Evolutionary conservation across 2,888 invertebrate genomes (phyloP).

Genomic region (Epinotia demarniana): DNA sequence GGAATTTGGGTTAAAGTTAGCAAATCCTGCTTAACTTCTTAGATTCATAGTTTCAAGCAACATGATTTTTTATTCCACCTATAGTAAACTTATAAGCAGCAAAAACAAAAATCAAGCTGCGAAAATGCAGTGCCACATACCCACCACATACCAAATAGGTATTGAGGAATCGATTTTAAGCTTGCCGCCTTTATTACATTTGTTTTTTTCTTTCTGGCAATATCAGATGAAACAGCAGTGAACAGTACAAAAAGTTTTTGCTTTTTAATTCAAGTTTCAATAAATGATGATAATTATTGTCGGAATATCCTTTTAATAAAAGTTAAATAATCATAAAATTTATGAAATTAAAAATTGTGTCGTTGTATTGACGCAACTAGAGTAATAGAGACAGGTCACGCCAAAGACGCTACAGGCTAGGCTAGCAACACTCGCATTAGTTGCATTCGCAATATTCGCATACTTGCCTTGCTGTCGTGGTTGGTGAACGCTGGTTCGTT

Average conservation of each 20-base stretch:
- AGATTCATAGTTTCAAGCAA: no score
- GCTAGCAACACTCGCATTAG: slow-evolving; percentile 23
- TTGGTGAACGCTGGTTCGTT: slow-evolving; percentile 16
- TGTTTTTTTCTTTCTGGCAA: not conserved
- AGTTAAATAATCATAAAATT: not conserved
- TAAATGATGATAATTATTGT: not conserved
- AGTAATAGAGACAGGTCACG: not conserved
- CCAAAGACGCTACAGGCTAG: not conserved
- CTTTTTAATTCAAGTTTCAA: no score
- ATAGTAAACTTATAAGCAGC: not conserved
- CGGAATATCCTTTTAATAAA: no score
- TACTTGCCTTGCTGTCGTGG: slow-evolving; percentile 33
- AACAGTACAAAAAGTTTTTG: no score
- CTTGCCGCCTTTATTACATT: slow-evolving; percentile 2
- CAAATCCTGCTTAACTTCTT: not conserved
- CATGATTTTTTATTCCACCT: not conserved
- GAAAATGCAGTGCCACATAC: no score
- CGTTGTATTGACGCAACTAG: not conserved
- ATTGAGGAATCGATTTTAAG: no score
- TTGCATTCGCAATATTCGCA: slow-evolving; percentile 21
- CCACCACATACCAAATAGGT: no score
- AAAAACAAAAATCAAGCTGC: no score
- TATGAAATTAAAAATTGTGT: not conserved
- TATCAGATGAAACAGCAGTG: not conserved
- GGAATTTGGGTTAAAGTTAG: not conserved